A percentile compares a stretch with the other conserved stretches of the same genome.
These are phyloP conservation scores for Pammene aurita DNA, from an alignment of 2,888 invertebrate genomes.

Conservation along the genomic window DNA sequence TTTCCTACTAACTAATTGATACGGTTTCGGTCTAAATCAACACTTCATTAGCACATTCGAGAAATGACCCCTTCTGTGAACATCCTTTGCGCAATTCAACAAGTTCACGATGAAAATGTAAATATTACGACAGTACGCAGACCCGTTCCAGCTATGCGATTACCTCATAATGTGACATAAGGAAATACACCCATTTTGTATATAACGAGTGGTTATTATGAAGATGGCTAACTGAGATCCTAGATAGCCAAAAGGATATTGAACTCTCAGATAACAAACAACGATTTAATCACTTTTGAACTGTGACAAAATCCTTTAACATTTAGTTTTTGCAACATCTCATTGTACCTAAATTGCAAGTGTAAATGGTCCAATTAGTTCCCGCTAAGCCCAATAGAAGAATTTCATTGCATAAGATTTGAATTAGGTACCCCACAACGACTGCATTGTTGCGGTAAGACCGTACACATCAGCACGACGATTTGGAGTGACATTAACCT, in stretches of 20 bases:
- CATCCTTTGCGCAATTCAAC: conserved; percentile 29
- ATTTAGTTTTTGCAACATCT: conserved; percentile 21
- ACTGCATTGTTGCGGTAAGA: conserved; percentile 7
- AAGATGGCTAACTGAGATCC: conserved; percentile 34
- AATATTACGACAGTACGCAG: conserved; percentile 26
- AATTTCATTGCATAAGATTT: conserved; percentile 17
- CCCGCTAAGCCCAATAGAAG: conserved; percentile 14
- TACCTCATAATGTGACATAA: conserved; percentile 27
- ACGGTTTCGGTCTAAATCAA: not conserved
- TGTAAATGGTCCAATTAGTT: conserved; percentile 22
- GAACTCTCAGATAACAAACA: not conserved
- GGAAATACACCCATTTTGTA: conserved; percentile 28
- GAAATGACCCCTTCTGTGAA: conserved; percentile 6
- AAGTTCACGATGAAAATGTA: conserved; percentile 36
- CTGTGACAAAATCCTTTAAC: conserved; percentile 27
- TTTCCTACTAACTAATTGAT: not conserved
- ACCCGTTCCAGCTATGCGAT: conserved; percentile 14
- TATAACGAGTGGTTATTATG: conserved; percentile 2
- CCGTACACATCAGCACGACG: not conserved
- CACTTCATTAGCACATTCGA: conserved; percentile 4
- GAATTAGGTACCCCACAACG: conserved; percentile 1
- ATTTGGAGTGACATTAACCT: conserved; percentile 16
- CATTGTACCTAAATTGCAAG: conserved; percentile 17
- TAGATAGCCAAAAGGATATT: conserved; percentile 32
- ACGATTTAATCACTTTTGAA: not conserved